Percentiles rank a stretch among this genome's conserved stretches.
These are phyloP conservation scores for Celastrina argiolus DNA, from an alignment of 2,888 invertebrate species.

Conservation along the genomic window DNA sequence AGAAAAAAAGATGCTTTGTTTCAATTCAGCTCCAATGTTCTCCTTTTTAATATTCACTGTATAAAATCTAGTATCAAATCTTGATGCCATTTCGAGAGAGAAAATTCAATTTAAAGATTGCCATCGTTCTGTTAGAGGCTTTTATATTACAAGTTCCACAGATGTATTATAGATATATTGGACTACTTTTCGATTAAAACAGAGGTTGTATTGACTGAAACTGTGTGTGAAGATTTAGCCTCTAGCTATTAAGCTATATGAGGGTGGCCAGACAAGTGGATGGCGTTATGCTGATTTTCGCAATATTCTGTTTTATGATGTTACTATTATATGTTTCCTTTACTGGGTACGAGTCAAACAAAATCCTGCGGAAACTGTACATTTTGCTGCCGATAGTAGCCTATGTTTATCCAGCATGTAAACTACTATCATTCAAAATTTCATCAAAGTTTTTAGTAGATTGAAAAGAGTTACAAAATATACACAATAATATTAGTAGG, in stretches of 20 bases:
- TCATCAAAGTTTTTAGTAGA: no score
- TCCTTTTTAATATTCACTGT: conserved; percentile 21
- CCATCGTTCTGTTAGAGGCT: conserved; percentile 22
- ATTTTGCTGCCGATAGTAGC: no score
- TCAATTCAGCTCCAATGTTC: conserved; percentile 3
- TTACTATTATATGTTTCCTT: no score
- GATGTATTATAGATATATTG: conserved; percentile 23
- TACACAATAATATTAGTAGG: no score
- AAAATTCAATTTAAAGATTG: conserved; percentile 28
- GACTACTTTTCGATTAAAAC: conserved; percentile 44
- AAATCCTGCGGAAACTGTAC: no score
- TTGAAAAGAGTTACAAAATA: no score
- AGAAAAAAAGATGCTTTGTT: conserved; percentile 11
- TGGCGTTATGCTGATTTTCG: conserved; percentile 35
- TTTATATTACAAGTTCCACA: conserved; percentile 23
- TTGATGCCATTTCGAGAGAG: conserved; percentile 22
- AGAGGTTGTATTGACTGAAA: conserved; percentile 55
- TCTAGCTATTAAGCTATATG: conserved; percentile 57
- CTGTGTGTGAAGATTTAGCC: conserved; percentile 61
- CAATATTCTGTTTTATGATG: neutral
- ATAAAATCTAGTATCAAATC: conserved; percentile 23
- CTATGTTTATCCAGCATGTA: no score
- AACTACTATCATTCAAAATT: no score
- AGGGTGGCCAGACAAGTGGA: conserved; percentile 50
- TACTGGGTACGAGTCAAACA: no score